Evolutionary conservation across 2,113 vertebrate genomes (phyloP), one percentile per base, ranked within the genome.

Genomic region (Ammodytes dubius): DNA sequence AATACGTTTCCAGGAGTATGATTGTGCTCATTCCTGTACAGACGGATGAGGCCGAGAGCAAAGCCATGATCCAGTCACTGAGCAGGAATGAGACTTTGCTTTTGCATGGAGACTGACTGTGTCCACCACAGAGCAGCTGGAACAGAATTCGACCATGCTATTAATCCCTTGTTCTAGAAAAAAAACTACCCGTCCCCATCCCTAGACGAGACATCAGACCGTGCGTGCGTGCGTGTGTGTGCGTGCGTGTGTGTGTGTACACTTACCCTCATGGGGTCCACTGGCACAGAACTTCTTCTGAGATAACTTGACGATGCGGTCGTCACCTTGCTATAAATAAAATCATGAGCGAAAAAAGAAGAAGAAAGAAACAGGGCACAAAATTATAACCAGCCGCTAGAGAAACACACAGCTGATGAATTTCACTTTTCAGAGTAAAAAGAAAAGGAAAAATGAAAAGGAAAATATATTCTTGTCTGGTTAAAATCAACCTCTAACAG

Each of bases 261-360:
- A 40, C 17, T 82, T 95, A 98, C 98, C 97, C n/a, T 92, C 92
- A 87, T 96, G 96, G 17, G 96, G 97, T 91, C 98, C 98, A 79
- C 98, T 98, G 89, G 98, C 98, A 95, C 97, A 99, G 94, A 99
- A 99, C 87, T 99, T 99, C 94, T 95, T 98, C 93, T 99, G 98
- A 83, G 96, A 97, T 77, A 99, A 90, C 92, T 96, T 98, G 77
- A 99, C 89, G 76, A 98, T 87, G 71, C 95, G 95, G 86, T 97
- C 96, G 1, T 97, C 96, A 67, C 97, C 97, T 94, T 97, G 95
- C 98, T 99, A 73, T 88, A 75, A 90, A 87, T 45, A 4, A 74
- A 71, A 74, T 19, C 3, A 52, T 1, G 13, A 27, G 27, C 27
- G 2, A 27, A 27, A 27, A 27, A 27, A 68, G 9, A n/a, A 68